Base-by-base conservation (phyloP, 2,113 vertebrate species). In the Glaucidium brasilianum region DNA sequence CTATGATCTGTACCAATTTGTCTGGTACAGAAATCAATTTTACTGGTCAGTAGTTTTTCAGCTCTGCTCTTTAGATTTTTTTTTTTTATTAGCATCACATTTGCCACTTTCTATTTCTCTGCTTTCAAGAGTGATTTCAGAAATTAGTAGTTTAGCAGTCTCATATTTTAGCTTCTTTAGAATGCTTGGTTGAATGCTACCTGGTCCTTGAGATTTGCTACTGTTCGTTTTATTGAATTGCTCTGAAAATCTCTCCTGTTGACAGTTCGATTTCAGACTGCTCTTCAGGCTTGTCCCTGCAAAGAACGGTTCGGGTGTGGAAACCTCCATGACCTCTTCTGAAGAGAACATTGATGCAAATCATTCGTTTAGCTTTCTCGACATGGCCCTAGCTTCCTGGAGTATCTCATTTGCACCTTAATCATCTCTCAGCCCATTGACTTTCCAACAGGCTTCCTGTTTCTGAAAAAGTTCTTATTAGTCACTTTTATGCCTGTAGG, bases 1-100 rank as follows among this genome's bases (percentile, higher is more conserved):
- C 83, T 89, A 89, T 81, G 60, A 91, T 94, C 64, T 72, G 73
- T 91, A 89, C 77, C 73, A 92, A 81, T 96, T 95, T 95, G 80
- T 91, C 76, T 72, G 73, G 56, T 91, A 96, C 84, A 96, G 84
- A 95, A 94, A 97, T 95, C 89, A 94, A 75, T 96, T 96, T 96
- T 96, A 92, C 94, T 96, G 93, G 93, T 82, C 87, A 96, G 94
- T 85, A 96, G 89, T 52, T 96, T 92, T 85, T 87, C 69, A 71
- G 69, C 53, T 93, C 56, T 91, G 34, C 49, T 87, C 14, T 73
- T 96, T 85, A 91, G 74, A 67, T 15, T 21, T 82, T 73, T 64
- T 76, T 74, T 82, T 85, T 55, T 72, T 26, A 91, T 81, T 92
- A 87, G 26, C 39, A 87, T 60, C 35, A 45, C 22, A 93, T 90